Conservation (phyloP, 2,888 invertebrate species). For the Plebejus argus region DNA sequence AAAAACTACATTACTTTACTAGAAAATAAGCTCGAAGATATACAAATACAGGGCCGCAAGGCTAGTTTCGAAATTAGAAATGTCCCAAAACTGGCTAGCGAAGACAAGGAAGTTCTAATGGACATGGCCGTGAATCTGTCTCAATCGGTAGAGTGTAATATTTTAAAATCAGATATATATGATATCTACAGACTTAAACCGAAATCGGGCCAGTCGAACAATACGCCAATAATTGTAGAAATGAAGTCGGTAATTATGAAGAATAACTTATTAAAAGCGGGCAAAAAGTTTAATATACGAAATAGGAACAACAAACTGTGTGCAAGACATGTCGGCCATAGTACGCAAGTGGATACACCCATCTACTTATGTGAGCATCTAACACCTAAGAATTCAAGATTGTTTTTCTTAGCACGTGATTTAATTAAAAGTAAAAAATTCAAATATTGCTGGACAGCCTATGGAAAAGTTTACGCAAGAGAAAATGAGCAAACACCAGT, state of each 20-base stretch:
- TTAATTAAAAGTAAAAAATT: conserved; percentile 8
- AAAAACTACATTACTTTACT: conserved; percentile 37
- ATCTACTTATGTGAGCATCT: conserved; percentile 34
- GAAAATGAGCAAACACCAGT: conserved; percentile 5
- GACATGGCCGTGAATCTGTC: conserved; percentile 33
- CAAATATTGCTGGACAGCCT: conserved; percentile 29
- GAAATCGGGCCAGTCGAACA: background rate
- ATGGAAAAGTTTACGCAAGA: conserved; percentile 22
- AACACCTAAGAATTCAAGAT: conserved; percentile 36
- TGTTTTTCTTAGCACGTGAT: conserved; percentile 35
- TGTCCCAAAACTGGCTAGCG: too few relatives aligned
- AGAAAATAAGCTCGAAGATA: too few relatives aligned
- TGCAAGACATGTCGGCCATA: conserved; percentile 36
- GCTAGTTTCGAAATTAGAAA: too few relatives aligned
- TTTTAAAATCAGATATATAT: conserved; percentile 36
- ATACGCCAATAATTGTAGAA: conserved; percentile 18
- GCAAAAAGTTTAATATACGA: conserved; percentile 38
- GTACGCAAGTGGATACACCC: conserved; percentile 32
- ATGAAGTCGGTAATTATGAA: background rate
- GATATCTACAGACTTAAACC: conserved; percentile 19
- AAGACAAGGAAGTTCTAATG: background rate
- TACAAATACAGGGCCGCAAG: too few relatives aligned
- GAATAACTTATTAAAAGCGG: conserved; percentile 36
- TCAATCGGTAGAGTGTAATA: background rate
- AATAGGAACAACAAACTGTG: conserved; percentile 36